Evolutionary conservation across 2,797 vertebrate genomes (phyloP).

Genomic region (Myotis planiceps): DNA sequence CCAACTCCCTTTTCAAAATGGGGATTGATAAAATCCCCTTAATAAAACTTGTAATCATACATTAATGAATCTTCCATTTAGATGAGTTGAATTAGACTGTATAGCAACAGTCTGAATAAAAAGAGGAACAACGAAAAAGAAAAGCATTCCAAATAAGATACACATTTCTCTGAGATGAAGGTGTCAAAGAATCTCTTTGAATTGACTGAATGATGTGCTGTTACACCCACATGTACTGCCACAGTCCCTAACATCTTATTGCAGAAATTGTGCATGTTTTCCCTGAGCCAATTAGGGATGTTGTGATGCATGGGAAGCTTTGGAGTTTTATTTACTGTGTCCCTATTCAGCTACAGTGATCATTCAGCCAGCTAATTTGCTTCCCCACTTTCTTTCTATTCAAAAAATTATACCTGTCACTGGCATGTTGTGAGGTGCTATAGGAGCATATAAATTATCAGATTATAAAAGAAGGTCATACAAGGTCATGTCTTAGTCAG

Average conservation of each 20-base stretch:
- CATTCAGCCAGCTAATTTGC: conserved; percentile 40
- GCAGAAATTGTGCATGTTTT: conserved; percentile 45
- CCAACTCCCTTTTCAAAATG: not conserved
- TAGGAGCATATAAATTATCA: not conserved
- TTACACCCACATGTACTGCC: conserved; percentile 17
- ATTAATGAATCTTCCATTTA: conserved; percentile 52
- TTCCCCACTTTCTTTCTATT: not conserved
- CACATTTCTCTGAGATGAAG: conserved; percentile 33
- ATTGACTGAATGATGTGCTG: conserved; percentile 56
- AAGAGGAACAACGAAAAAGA: not conserved
- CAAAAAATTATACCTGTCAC: not conserved
- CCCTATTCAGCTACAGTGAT: not conserved
- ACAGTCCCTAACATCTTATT: conserved; percentile 30
- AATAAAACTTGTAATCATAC: conserved; percentile 65
- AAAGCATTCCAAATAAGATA: conserved; percentile 46
- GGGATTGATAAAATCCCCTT: not conserved
- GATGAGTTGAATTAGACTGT: conserved; percentile 34
- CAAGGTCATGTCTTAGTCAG: not conserved
- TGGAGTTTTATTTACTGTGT: not conserved
- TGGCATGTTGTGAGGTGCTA: not conserved
- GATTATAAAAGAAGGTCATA: not conserved
- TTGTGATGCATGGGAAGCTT: not conserved
- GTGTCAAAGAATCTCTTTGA: conserved; percentile 37
- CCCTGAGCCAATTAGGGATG: conserved; percentile 52
- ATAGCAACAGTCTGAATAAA: not conserved